Evolutionary conservation across 2,888 invertebrate genomes (phyloP).

Genomic region (Drosophila testacea): DNA sequence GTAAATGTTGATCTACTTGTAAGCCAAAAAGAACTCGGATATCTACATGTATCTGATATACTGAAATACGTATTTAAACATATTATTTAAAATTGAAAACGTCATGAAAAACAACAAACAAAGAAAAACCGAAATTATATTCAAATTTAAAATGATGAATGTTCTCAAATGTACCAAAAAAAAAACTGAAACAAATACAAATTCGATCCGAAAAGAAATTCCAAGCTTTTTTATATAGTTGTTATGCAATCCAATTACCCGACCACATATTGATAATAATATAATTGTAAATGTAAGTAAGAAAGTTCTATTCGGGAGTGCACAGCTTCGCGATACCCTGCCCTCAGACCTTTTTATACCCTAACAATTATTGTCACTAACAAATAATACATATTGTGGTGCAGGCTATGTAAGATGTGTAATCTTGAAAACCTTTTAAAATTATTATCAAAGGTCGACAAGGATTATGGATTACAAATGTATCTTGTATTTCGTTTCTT

Average conservation of each 20-base stretch:
- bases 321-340: too few relatives aligned
- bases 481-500: too few relatives aligned
- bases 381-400: too few relatives aligned
- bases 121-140: constrained; percentile 59
- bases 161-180: constrained; percentile 77
- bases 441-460: too few relatives aligned
- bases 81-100: constrained; percentile 53
- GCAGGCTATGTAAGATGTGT: too few relatives aligned
- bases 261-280: too few relatives aligned
- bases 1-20: constrained; percentile 77
- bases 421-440: too few relatives aligned
- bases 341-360: too few relatives aligned
- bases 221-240: constrained; percentile 13
- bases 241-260: not conserved
- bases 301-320: too few relatives aligned
- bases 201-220: constrained; percentile 29
- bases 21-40: constrained; percentile 59
- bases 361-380: too few relatives aligned
- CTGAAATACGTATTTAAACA: constrained; percentile 55
- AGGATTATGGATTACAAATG: too few relatives aligned
- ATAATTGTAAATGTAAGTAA: too few relatives aligned
- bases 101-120: constrained; percentile 37
- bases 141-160: constrained; percentile 69
- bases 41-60: constrained; percentile 44
- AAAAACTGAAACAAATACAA: constrained; percentile 28